phyloP scores from a whole-genome alignment of 2,113 vertebrate genomes.

The Pachyramphus minor region DNA sequence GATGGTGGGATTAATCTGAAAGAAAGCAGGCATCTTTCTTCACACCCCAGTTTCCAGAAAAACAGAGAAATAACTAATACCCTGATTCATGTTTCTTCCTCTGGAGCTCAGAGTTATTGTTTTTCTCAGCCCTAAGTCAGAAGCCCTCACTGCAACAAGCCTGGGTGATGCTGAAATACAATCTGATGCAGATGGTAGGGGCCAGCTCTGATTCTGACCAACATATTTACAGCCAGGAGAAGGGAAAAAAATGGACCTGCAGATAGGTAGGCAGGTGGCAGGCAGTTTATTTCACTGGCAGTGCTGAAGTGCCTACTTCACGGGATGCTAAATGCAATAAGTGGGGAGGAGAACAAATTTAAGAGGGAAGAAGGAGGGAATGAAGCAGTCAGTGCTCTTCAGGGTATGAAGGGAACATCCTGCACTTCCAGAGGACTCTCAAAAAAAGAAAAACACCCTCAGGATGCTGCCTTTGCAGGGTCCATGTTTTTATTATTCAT shows the following conservation, averaged over 20 bases:
- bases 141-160: not conserved
- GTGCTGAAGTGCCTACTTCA: slow-evolving; percentile 50
- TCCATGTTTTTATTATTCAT: not conserved
- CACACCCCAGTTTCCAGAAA: not conserved
- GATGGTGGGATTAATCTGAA: not conserved
- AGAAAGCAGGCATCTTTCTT: not conserved
- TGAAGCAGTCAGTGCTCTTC: slow-evolving; percentile 11
- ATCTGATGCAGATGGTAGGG: slow-evolving; percentile 6
- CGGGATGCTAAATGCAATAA: slow-evolving; percentile 39
- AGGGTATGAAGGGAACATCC: not conserved
- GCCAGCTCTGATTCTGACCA: slow-evolving; percentile 18
- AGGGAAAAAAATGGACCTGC: slow-evolving; percentile 12
- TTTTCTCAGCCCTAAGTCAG: not conserved
- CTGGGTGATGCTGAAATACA: slow-evolving; percentile 11
- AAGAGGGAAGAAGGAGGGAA: slow-evolving; percentile 24
- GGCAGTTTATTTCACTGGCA: slow-evolving; percentile 47
- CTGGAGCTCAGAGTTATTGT: not conserved
- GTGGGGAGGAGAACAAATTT: slow-evolving; percentile 38
- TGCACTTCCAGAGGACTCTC: not conserved
- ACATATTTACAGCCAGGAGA: not conserved
- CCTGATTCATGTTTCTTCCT: not conserved
- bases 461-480: not conserved
- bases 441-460: not conserved
- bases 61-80: not conserved
- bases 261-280: slow-evolving; percentile 56